Percentiles rank a stretch among this genome's conserved stretches.
Evolutionary conservation across 35 echinoderm and acorn worm species (phyloP).

Genomic region (Lytechinus pictus): DNA sequence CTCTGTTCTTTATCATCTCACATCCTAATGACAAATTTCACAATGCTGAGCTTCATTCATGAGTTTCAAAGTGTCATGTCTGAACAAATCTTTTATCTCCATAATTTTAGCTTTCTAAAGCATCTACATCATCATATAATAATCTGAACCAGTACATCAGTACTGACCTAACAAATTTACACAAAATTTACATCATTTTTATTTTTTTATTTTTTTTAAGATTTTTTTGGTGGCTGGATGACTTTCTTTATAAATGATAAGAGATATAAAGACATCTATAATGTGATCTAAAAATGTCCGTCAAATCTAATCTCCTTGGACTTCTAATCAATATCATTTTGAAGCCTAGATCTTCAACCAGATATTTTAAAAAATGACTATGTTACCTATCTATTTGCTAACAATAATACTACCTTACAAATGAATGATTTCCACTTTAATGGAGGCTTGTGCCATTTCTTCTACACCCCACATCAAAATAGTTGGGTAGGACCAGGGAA

Average conservation of each 20-base stretch:
- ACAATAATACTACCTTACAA: background rate
- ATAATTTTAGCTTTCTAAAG: background rate
- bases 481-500: background rate
- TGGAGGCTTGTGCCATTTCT: background rate
- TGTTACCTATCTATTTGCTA: background rate
- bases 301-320: background rate
- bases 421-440: background rate
- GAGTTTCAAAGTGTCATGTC: too few species aligned
- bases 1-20: too few species aligned
- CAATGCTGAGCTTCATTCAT: too few species aligned
- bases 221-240: background rate
- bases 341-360: background rate
- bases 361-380: background rate
- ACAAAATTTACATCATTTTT: conserved; percentile 51
- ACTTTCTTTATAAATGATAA: conserved; percentile 15
- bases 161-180: conserved; percentile 57
- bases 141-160: conserved; percentile 36
- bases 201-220: background rate
- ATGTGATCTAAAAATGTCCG: background rate
- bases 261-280: background rate
- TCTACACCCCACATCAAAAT: background rate
- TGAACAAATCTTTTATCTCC: too few species aligned
- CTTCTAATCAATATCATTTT: background rate
- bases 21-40: too few species aligned
- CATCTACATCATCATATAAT: conserved; percentile 40